A percentile compares a stretch with the other conserved stretches of the same genome.
Evolutionary conservation across 2,113 vertebrate species (phyloP).

Genomic region (Seriola aureovittata): DNA sequence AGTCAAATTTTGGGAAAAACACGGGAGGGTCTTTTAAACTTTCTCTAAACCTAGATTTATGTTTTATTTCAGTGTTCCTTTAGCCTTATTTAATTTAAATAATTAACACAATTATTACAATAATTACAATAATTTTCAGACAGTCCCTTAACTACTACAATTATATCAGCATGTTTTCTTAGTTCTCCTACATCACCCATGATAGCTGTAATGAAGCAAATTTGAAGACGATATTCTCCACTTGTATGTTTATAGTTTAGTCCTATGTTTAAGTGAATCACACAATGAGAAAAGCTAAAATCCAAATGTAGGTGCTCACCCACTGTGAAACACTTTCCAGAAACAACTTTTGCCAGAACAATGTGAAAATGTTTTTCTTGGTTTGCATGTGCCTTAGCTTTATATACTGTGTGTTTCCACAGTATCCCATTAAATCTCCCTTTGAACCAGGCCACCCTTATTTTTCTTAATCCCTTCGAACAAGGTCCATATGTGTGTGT

Average conservation of each 20-base stretch:
- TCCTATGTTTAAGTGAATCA: not conserved
- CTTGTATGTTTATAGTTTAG: not conserved
- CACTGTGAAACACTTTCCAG: not conserved
- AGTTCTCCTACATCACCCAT: not conserved
- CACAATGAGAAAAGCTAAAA: not conserved
- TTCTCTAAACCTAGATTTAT: too few species aligned
- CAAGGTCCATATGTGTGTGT: constrained; percentile 42
- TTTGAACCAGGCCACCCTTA: constrained; percentile 23
- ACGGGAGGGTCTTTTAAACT: too few species aligned
- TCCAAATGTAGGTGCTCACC: not conserved
- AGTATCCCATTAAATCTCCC: constrained; percentile 4
- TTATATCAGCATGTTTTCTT: too few species aligned
- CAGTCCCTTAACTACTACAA: too few species aligned
- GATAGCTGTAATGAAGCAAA: not conserved
- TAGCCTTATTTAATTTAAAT: too few species aligned
- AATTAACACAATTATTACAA: too few species aligned
- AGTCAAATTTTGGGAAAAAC: too few species aligned
- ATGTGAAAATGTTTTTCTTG: not conserved
- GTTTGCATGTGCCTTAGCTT: not conserved
- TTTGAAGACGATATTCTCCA: not conserved
- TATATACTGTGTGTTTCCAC: not conserved
- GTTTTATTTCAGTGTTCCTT: too few species aligned
- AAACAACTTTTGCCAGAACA: not conserved
- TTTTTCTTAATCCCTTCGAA: constrained; percentile 37
- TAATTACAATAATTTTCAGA: too few species aligned